Conservation (phyloP, 2,113 vertebrate species). For the Emydura subglobosa region DNA sequence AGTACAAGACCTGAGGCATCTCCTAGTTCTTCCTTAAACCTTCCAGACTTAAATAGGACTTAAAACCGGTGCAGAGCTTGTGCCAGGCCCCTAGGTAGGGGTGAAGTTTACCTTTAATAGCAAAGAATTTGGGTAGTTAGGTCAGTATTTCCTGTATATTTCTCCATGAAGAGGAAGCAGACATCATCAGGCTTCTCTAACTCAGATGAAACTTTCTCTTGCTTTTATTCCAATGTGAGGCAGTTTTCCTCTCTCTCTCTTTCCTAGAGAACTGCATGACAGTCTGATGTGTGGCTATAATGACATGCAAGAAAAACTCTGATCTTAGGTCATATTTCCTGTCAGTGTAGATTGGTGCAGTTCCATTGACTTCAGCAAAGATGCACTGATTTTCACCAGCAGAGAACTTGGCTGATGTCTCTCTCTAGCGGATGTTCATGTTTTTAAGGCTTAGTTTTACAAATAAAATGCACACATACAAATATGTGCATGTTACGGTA, state of each 20-base stretch:
- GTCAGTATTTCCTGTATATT: not conserved
- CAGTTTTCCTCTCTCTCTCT: not conserved
- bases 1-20: not conserved
- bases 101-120: not conserved
- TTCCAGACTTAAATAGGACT: not conserved
- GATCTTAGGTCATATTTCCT: not conserved
- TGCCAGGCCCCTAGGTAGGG: not conserved
- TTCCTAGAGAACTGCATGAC: not conserved
- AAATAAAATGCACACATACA: not conserved
- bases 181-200: not conserved
- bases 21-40: not conserved
- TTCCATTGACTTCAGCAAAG: not conserved
- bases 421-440: not conserved
- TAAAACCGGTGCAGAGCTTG: not conserved
- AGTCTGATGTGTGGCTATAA: not conserved
- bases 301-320: not conserved
- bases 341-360: not conserved
- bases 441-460: not conserved
- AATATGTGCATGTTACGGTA: not conserved
- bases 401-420: not conserved
- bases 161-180: not conserved
- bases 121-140: not conserved
- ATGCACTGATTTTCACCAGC: not conserved
- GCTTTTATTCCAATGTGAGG: not conserved
- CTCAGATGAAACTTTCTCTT: not conserved